These are phyloP conservation scores for Triops longicaudatus DNA, from an alignment of 1,140 invertebrate species.

Conservation along the genomic window DNA sequence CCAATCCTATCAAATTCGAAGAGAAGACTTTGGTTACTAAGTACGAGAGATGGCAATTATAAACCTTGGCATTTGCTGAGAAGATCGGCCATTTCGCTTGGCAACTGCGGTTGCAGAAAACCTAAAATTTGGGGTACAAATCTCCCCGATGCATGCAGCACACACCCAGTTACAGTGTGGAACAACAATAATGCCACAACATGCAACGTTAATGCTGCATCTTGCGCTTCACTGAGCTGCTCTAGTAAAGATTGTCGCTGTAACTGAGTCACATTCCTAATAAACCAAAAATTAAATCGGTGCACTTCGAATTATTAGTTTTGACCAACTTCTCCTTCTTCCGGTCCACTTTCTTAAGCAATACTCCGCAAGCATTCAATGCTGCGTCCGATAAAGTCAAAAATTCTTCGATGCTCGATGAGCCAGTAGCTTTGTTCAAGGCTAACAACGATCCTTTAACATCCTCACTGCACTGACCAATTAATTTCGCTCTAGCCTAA, in stretches of 20 bases:
- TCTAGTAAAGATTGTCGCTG: constrained; percentile 73
- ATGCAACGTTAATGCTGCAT: constrained; percentile 76
- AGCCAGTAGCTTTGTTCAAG: constrained; percentile 39
- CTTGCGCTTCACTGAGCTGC: constrained; percentile 54
- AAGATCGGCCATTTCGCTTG: constrained; percentile 49
- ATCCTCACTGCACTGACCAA: constrained; percentile 48
- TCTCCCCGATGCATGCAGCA: constrained; percentile 82
- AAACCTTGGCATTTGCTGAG: constrained; percentile 69
- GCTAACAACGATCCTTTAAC: constrained; percentile 45
- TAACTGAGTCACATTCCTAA: constrained; percentile 54
- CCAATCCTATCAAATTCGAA: constrained; percentile 45
- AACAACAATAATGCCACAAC: constrained; percentile 70
- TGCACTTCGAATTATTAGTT: constrained; percentile 6
- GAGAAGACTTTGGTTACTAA: constrained; percentile 12
- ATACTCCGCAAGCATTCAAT: constrained; percentile 56
- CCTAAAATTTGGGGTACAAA: constrained; percentile 72
- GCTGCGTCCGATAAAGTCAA: constrained; percentile 59
- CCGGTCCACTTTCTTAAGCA: constrained; percentile 80
- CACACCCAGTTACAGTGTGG: constrained; percentile 63
- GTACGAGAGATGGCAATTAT: constrained; percentile 30
- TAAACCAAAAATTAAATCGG: constrained; percentile 28
- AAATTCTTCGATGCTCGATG: constrained; percentile 50
- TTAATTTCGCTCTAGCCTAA: constrained; percentile 44
- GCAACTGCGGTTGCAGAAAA: constrained; percentile 60
- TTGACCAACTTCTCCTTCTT: constrained; percentile 62